Conservation (phyloP, 2,888 invertebrate species). For the Heliconius ethilla region DNA sequence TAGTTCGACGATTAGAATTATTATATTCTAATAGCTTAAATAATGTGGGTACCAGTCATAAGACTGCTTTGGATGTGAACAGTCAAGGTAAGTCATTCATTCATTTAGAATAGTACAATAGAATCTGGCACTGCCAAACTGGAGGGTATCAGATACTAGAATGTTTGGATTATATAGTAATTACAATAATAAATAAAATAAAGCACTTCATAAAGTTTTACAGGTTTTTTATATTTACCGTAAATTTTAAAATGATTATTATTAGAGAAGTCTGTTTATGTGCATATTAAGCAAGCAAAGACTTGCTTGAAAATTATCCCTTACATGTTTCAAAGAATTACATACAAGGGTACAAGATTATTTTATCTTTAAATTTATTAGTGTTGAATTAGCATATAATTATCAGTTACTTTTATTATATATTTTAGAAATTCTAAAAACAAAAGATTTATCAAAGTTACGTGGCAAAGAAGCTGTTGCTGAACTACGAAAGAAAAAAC, state of each 20-base stretch:
- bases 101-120: neutral
- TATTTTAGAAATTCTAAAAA: conserved; percentile 50
- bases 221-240: too few relatives aligned
- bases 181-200: neutral
- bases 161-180: neutral
- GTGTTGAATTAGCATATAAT: too few relatives aligned
- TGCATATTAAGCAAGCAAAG: too few relatives aligned
- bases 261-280: too few relatives aligned
- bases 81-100: conserved; percentile 50
- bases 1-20: conserved; percentile 67
- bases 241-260: too few relatives aligned
- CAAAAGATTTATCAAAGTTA: conserved; percentile 64
- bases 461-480: conserved; percentile 69
- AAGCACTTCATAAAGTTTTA: too few relatives aligned
- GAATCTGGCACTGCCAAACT: neutral
- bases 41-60: conserved; percentile 69
- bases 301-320: too few relatives aligned
- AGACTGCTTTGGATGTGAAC: conserved; percentile 58
- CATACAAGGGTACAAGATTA: too few relatives aligned
- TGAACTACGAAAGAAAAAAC: conserved; percentile 63
- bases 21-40: conserved; percentile 64
- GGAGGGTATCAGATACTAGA: neutral
- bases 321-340: too few relatives aligned
- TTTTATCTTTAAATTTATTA: too few relatives aligned
- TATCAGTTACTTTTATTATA: neutral